A percentile compares a stretch with the other conserved stretches of the same genome.
Conservation (phyloP, 2,797 vertebrate genomes). For the Channa striata region DNA sequence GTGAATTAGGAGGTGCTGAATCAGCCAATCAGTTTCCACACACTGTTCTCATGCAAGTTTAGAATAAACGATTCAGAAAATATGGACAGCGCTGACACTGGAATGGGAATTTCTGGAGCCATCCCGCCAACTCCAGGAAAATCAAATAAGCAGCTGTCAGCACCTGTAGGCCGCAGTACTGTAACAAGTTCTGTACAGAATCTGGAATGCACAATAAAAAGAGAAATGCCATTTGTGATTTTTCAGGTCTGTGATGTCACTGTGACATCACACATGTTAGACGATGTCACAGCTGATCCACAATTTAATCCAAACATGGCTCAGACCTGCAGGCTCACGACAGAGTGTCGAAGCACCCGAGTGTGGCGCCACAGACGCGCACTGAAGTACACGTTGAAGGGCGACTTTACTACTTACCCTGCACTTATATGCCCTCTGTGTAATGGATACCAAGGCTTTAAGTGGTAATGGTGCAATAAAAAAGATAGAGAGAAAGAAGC, state of each 20-base stretch:
- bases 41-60: background rate
- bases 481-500: slow-evolving; percentile 56
- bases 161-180: background rate
- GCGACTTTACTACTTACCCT: slow-evolving; percentile 80
- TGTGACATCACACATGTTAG: slow-evolving; percentile 19
- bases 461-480: slow-evolving; percentile 83
- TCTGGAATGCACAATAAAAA: slow-evolving; percentile 17
- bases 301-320: slow-evolving; percentile 46
- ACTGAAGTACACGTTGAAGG: slow-evolving; percentile 68
- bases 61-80: background rate
- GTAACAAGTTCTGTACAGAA: background rate
- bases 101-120: background rate
- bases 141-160: background rate
- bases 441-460: slow-evolving; percentile 82
- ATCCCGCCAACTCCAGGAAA: background rate
- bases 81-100: background rate
- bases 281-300: slow-evolving; percentile 39
- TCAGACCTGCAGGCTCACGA: slow-evolving; percentile 43
- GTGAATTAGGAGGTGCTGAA: too few species aligned
- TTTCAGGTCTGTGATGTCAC: slow-evolving; percentile 17
- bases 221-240: slow-evolving; percentile 14
- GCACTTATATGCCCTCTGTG: slow-evolving; percentile 81
- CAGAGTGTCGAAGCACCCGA: slow-evolving; percentile 54
- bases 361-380: slow-evolving; percentile 74
- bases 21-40: background rate